Base-by-base conservation (phyloP, 2,113 vertebrate species). In the Cyprinodon brontotheroides region DNA sequence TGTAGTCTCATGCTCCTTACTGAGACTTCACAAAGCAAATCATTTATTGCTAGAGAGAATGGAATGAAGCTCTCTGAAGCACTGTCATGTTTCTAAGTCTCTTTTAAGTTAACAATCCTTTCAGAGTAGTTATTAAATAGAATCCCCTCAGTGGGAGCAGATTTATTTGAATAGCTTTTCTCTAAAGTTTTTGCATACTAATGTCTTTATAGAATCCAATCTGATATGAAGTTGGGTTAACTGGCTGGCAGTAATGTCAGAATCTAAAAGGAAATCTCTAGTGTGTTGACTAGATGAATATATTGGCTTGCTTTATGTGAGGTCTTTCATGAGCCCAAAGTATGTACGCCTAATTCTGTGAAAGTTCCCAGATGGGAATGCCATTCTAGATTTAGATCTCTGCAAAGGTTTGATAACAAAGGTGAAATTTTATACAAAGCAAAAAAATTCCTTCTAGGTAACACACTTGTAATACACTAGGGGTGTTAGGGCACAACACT, bases 11-110 rank as follows among this genome's bases (percentile, higher is more conserved):
- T 82, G 70, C 68, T 74, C 57, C 66, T 86, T 61, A 75, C 72
- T 73, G 53, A 62, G 47, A 50, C 48, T 60, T 61, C 6, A 9
- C 36, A 1, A 57, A 65, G 75, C 86, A 84, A 88, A 89, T 81
- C 74, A 87, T 85, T 81, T 87, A 79, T 73, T 76, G 68, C 63
- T 75, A 64, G 75, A 72, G 82, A 77, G 75, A 53, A 72, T 67
- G 72, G 72, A 50, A 62, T 74, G 47, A 13, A 29, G 17, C 63
- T 84, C 80, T 37, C 69, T 41, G 70, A 80, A 77, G 78, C 36
- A 79, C 70, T 1, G 20, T 78, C 48, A 79, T 74, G 48, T 80
- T 66, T 82, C 78, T 64, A 80, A 62, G 81, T 86, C 84, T 86
- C 80, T 85, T 88, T 89, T 61, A 82, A 36, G 77, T 65, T 43